These are phyloP conservation scores for Yponomeuta cagnagella DNA, from an alignment of 2,888 invertebrate species.

Conservation along the genomic window DNA sequence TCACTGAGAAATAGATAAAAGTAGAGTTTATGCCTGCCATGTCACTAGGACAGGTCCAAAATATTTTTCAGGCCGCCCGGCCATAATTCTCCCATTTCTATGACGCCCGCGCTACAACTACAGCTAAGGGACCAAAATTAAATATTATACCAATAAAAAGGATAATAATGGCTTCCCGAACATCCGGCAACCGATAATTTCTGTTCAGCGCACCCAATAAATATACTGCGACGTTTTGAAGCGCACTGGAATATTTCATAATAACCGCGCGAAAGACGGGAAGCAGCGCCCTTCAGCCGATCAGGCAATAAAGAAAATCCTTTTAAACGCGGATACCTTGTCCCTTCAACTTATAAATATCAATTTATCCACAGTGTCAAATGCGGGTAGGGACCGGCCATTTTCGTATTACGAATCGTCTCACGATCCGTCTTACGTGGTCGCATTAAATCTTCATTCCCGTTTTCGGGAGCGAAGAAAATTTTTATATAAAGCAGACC, in stretches of 20 bases:
- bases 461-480: conserved; percentile 30
- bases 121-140: conserved; percentile 64
- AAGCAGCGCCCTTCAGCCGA: conserved; percentile 58
- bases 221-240: conserved; percentile 73
- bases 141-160: conserved; percentile 76
- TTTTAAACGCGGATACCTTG: conserved; percentile 62
- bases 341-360: conserved; percentile 73
- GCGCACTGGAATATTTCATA: conserved; percentile 69
- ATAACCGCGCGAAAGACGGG: conserved; percentile 66
- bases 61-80: conserved; percentile 26
- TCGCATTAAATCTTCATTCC: conserved; percentile 47
- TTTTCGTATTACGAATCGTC: conserved; percentile 65
- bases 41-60: conserved; percentile 23
- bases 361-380: conserved; percentile 73
- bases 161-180: conserved; percentile 68
- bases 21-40: no score
- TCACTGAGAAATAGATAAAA: no score
- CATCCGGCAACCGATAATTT: conserved; percentile 70
- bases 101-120: conserved; percentile 41
- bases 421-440: conserved; percentile 46
- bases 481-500: conserved; percentile 32
- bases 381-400: conserved; percentile 59
- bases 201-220: conserved; percentile 58
- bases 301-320: conserved; percentile 73
- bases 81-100: conserved; percentile 68